Evolutionary conservation across 2,113 vertebrate species (phyloP), one percentile per base, ranked within the genome.

Genomic region (Centropus bengalensis): DNA sequence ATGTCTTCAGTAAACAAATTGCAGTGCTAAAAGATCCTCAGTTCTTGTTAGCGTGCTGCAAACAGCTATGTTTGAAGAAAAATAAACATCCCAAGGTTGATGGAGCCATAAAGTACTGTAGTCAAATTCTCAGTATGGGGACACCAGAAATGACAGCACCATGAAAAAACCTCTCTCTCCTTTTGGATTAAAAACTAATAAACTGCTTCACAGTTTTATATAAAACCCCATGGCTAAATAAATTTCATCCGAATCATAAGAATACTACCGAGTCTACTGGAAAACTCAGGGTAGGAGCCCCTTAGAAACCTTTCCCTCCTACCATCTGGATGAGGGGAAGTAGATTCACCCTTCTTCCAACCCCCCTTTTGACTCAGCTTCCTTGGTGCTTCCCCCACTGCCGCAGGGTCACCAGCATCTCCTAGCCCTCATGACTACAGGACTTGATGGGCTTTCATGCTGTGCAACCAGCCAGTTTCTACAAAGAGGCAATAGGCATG

Each of bases 1-100:
- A 96, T 86, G 94, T 62, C 76, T 75, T 88, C 66, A 20, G 93
- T 93, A 96, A 97, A 96, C 93, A 91, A 96, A 93, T 40, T 56
- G 73, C 76, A 19, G 77, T 23, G 66, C 84, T 94, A 95, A 95
- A 93, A 94, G 82, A 90, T 75, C 73, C 67, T 78, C 54, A 67
- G 76, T 93, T 91, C 94, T 89, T 86, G 70, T 88, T 90, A 89
- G 88, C 24, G 2, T 68, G 69, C 91, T 90, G 90, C 88, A 95
- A 96, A 93, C 82, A 93, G 88, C 82, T 38, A 82, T 21, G 90
- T 84, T 82, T 86, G 82, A 91, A 92, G 94, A 44, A 88, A 94
- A 96, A 93, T 83, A 94, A 96, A 95, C 90, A 82, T 75, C 58
- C 55, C 51, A 66, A 95, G 64, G 77, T 86, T 92, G 94, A 91